Base-by-base conservation (phyloP, 1,140 invertebrate genomes). In the Hyles vespertilio region DNA sequence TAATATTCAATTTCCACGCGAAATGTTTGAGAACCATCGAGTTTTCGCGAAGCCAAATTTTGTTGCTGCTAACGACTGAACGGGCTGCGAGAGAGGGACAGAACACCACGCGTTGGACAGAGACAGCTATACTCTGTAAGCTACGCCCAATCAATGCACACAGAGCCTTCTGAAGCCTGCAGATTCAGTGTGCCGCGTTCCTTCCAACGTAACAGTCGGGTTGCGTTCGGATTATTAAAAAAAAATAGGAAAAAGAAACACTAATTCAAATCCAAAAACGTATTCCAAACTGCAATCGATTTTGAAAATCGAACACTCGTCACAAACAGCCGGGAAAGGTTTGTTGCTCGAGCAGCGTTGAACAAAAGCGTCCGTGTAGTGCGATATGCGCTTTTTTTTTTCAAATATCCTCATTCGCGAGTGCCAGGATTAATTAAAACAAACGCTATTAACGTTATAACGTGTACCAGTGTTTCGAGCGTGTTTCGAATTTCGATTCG, bases 71-170 rank as follows among this genome's bases (percentile, higher is more conserved):
- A 73, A 69, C 72, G 68, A 75, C 61, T 71, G 61, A 58, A 60
- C 59, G 51, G 51, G 60, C 36, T 33, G 75, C 32, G 65, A 5
- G 71, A 83, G 48, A 3, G 69, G 58, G 74, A 80, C 58, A 53
- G 56, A 5, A 48, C 12, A 58, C 22, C 51, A 46, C 51, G 57
- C 0, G 76, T 12, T 43, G 8, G 71, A 84, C 44, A 8, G 75
- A 61, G 82, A 85, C 67, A 68, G 44, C 8, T 53, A 63, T 59
- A 77, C 53, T 3, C 46, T 43, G 45, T 51, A 51, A 79, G 81
- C 72, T 86, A 73, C 81, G 76, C 77, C 81, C 70, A 86, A 86
- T 86, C 83, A 84, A 86, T 86, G 83, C 78, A 84, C 76, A 81
- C 69, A 78, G 4, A 5, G 72, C 76, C 75, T 74, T 69, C 65